These are phyloP conservation scores for Halictus ligatus DNA, from an alignment of 2,888 invertebrate genomes.

Conservation along the genomic window DNA sequence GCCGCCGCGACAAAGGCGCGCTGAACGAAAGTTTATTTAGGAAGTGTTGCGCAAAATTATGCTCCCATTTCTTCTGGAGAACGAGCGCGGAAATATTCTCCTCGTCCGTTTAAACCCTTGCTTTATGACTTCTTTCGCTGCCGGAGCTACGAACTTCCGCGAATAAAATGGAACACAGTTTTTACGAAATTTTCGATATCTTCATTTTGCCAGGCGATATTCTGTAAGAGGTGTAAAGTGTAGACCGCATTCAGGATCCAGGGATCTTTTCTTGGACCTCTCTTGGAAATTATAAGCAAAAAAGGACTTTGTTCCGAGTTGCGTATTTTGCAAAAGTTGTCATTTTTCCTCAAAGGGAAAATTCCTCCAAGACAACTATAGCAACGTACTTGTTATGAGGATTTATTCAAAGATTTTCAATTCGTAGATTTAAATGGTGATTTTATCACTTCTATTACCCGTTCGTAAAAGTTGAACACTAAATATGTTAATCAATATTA, in stretches of 20 bases:
- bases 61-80: neutral
- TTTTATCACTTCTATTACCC: too few species aligned
- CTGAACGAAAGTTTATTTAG: slow-evolving; percentile 1
- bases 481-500: too few species aligned
- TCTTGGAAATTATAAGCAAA: neutral
- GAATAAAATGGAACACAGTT: neutral
- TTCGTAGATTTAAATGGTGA: too few species aligned
- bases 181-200: neutral
- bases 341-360: too few species aligned
- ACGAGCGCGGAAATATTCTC: neutral
- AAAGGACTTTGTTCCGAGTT: too few species aligned
- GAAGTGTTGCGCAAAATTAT: neutral
- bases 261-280: neutral
- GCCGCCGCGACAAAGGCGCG: neutral
- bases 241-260: neutral
- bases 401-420: too few species aligned
- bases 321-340: too few species aligned
- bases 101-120: neutral
- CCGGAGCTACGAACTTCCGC: neutral
- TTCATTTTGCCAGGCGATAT: neutral
- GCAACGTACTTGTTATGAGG: too few species aligned
- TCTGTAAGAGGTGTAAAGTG: neutral
- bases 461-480: too few species aligned
- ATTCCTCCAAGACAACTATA: too few species aligned
- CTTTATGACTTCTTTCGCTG: slow-evolving; percentile 5